Percentiles rank a stretch among this genome's conserved stretches.
phyloP scores from a whole-genome alignment of 2,113 vertebrate species.

The Bolborhynchus lineola region DNA sequence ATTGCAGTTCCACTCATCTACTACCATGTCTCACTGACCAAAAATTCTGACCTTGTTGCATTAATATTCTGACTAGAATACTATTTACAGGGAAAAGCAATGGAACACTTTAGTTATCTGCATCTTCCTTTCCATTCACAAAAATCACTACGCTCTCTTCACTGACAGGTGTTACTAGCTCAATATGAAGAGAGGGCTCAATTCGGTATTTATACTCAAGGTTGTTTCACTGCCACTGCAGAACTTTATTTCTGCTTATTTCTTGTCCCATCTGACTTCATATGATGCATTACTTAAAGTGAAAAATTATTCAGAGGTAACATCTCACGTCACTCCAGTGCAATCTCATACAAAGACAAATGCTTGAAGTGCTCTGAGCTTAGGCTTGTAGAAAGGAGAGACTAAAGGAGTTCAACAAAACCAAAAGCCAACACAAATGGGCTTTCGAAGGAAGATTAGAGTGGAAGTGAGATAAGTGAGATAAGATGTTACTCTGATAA shows the following conservation, averaged over 20 bases:
- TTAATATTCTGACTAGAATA: not conserved
- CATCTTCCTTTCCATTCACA: not conserved
- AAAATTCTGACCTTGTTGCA: not conserved
- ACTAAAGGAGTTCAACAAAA: not conserved
- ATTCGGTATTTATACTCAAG: not conserved
- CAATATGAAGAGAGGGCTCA: not conserved
- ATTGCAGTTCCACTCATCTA: not conserved
- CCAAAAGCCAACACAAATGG: not conserved
- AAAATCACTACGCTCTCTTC: not conserved
- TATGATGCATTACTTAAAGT: slow-evolving; percentile 29
- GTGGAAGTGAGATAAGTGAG: not conserved
- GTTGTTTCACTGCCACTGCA: not conserved
- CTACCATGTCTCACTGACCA: not conserved
- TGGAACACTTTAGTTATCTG: not conserved
- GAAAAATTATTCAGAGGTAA: slow-evolving; percentile 55
- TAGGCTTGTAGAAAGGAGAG: not conserved
- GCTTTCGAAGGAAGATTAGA: not conserved
- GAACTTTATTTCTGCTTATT: not conserved
- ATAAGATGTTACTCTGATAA: not conserved
- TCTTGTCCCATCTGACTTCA: not conserved
- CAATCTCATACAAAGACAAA: slow-evolving; percentile 32
- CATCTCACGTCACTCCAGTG: slow-evolving; percentile 9
- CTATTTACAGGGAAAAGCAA: not conserved
- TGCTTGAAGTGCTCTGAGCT: slow-evolving; percentile 3
- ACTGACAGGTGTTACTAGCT: not conserved